A percentile compares a stretch with the other conserved stretches of the same genome.
These are phyloP conservation scores for Trypoxylus dichotomus DNA, from an alignment of 1,140 invertebrate genomes.

Conservation along the genomic window DNA sequence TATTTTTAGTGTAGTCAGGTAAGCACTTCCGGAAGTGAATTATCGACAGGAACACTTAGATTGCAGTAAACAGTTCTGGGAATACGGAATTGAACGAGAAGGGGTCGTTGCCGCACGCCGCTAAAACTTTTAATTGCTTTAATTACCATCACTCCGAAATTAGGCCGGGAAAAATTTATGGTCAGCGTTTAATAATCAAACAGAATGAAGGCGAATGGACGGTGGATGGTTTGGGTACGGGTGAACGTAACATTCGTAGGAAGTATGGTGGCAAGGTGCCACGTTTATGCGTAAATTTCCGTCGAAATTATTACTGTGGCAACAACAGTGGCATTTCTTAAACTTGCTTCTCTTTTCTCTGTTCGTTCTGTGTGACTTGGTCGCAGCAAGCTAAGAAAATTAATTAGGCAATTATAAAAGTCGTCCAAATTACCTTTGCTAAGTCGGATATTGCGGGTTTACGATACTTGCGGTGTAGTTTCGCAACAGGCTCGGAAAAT, in stretches of 20 bases:
- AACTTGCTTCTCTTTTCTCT: not conserved
- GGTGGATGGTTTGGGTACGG: not conserved
- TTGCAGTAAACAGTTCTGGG: slow-evolving; percentile 7
- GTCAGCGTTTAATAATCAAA: slow-evolving; percentile 19
- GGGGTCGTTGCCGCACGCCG: not conserved
- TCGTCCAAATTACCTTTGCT: slow-evolving; percentile 27
- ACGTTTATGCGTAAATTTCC: not conserved
- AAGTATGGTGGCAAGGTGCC: not conserved
- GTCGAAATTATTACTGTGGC: slow-evolving; percentile 3
- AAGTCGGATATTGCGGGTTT: slow-evolving; percentile 29
- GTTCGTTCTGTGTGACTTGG: not conserved
- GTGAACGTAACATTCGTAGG: not conserved
- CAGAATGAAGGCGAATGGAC: not conserved
- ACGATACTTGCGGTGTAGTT: slow-evolving; percentile 18
- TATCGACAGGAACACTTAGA: not conserved
- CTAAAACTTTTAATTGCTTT: slow-evolving; percentile 1
- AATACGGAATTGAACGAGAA: not conserved
- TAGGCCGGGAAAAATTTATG: slow-evolving; percentile 3
- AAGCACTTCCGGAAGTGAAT: not conserved
- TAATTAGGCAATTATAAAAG: slow-evolving; percentile 31
- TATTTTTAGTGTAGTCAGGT: slow-evolving; percentile 2
- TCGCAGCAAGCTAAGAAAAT: slow-evolving; percentile 13
- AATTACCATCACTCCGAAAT: slow-evolving; percentile 15
- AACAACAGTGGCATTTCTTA: slow-evolving; percentile 9
- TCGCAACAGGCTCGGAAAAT: slow-evolving; percentile 1